Base-by-base conservation (phyloP, 2,888 invertebrate species). In the Galeopsomyia nigrocyanea region DNA sequence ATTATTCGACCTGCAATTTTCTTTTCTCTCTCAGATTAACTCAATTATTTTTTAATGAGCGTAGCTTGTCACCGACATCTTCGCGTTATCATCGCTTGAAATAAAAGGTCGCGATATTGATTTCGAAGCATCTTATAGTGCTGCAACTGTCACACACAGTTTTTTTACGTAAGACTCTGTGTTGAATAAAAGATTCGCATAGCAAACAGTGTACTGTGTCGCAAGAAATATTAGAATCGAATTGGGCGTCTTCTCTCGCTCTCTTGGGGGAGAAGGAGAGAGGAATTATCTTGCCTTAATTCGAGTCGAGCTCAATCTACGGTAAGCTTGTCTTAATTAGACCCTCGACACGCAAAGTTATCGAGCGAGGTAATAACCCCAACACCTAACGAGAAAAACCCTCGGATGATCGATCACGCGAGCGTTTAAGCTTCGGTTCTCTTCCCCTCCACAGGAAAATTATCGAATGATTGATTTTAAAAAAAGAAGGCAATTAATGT, bases 241-340 rank as follows among this genome's bases (percentile, higher is more conserved):
- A 62, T 62, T 56, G 26, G n/a, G 53, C 22, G 22, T 56, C 19
- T 57, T 70, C 50, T 46, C 53, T 70, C 60, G 60, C 53, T 60
- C 65, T 46, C 9, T 3, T 31, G 22, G 13, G 47, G 53, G 2
- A 21, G 47, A 68, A 5, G 39, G 5, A 10, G 9, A 39, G 10
- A 39, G 9, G 39, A 39, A 39, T 39, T 39, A 39, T 39, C 39
- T 39, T 39, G 13, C 3, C 13, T 39, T 39, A 39, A 39, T 39
- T 39, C 10, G 39, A 68, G 51, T 26, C 26, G 58, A 22, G 60
- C 51, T 58, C 17, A 50, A 63, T 70, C 49, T 26, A 21, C 46
- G 17, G 63, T 51, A 39, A 53, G 53, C 26, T 53, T 60, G 64
- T 65, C 65, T 65, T 71, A 64, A 60, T 65, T 65, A 65, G 47